Base-by-base conservation (phyloP, 1,140 invertebrate species). In the Ctenoplectra terminalis region DNA sequence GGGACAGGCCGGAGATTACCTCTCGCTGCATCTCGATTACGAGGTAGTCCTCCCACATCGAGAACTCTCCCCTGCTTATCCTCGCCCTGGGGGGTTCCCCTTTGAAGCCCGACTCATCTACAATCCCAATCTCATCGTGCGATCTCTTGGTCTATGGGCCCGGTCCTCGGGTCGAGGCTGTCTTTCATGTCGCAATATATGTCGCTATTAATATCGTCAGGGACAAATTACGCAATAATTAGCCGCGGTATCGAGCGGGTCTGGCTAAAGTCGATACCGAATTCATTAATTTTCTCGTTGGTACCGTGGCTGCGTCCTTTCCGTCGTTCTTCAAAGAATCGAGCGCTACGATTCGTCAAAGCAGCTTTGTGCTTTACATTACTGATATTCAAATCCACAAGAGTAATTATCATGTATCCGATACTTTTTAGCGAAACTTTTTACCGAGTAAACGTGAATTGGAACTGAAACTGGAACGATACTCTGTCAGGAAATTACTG, bases 41-140 rank as follows among this genome's bases (percentile, higher is more conserved):
- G 81, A 79, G 78, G 70, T 80, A 83, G 82, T 87, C 78, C 66
- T 75, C 81, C 66, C 74, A 81, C 71, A 73, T 84, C 52, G 77
- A 81, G 85, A 75, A 87, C 84, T 74, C 83, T 80, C 76, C 75
- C 88, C 76, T 61, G 79, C 87, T 83, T 79, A 83, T 82, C 72
- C 58, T 80, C 75, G 63, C 85, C 74, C 80, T 69, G 78, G 84
- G 86, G 81, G 82, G 84, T 70, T 83, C 83, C 86, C 85, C 88
- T 90, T 90, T 89, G 86, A 89, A 86, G 80, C 82, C 83, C 76
- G 84, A 75, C 78, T 88, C 84, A 88, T 90, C 87, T 84, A 88
- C 85, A 89, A 90, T 90, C 89, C 87, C 87, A 89, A 89, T 90
- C 89, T 90, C 81, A 67, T 88, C 86, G 81, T 82, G 81, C 88